Evolutionary conservation across 2,888 invertebrate species (phyloP).

Genomic region (Philaethria dido): DNA sequence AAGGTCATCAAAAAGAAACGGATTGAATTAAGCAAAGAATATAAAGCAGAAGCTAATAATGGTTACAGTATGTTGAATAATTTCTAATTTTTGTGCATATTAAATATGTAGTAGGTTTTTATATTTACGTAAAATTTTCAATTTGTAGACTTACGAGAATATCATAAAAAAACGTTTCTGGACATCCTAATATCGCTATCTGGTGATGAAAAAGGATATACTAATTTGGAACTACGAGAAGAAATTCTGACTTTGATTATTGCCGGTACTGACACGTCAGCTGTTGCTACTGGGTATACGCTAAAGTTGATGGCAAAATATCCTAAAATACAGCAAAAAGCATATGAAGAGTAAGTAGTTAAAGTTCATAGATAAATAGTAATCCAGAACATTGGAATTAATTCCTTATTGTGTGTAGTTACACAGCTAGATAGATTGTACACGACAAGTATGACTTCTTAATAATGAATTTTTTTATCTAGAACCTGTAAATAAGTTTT

Average conservation of each 20-base stretch:
- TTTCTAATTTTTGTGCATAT: too few species aligned
- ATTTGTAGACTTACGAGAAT: slow-evolving; percentile 58
- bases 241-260: slow-evolving; percentile 83
- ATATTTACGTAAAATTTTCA: slow-evolving; percentile 10
- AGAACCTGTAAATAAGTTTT: too few species aligned
- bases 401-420: too few species aligned
- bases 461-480: too few species aligned
- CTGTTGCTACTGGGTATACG: slow-evolving; percentile 70
- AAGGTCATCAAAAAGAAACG: slow-evolving; percentile 66
- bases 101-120: not conserved
- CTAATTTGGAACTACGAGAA: slow-evolving; percentile 80
- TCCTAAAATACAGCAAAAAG: slow-evolving; percentile 73
- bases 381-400: too few species aligned
- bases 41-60: slow-evolving; percentile 56
- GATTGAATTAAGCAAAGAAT: slow-evolving; percentile 55
- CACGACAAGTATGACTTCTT: too few species aligned
- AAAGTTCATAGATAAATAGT: too few species aligned
- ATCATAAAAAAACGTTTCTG: slow-evolving; percentile 78
- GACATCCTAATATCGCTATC: slow-evolving; percentile 80
- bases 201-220: slow-evolving; percentile 76
- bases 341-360: slow-evolving; percentile 69
- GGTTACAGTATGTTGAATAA: slow-evolving; percentile 57
- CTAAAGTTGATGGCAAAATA: slow-evolving; percentile 72
- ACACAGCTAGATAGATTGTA: too few species aligned
- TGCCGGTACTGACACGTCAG: slow-evolving; percentile 82